phyloP scores from a whole-genome alignment of 2,113 vertebrate genomes.

The Podarcis cretensis region DNA sequence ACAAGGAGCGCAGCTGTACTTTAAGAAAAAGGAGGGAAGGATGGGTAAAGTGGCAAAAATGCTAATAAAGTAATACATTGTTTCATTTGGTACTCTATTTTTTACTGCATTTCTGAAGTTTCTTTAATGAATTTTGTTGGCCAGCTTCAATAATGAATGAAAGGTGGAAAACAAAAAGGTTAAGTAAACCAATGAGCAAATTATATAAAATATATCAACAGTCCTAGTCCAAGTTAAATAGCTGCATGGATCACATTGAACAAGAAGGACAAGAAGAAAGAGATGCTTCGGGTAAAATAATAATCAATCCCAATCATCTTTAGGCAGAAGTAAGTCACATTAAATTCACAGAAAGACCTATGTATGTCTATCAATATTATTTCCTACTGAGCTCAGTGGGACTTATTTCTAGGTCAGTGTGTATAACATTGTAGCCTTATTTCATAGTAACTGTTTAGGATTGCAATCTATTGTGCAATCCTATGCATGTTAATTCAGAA shows the following conservation, averaged over 20 bases:
- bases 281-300: conserved; percentile 31
- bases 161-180: background rate
- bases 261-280: background rate
- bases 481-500: too few relatives aligned
- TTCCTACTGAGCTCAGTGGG: background rate
- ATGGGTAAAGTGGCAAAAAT: background rate
- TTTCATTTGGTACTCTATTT: background rate
- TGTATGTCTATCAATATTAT: too few relatives aligned
- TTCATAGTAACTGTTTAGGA: background rate
- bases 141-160: background rate
- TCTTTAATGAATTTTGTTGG: background rate
- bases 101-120: background rate
- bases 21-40: conserved; percentile 10
- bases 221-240: conserved; percentile 2
- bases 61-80: background rate
- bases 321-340: too few relatives aligned
- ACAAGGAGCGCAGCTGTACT: background rate
- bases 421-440: too few relatives aligned
- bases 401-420: background rate
- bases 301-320: background rate
- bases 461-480: background rate
- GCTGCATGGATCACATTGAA: background rate
- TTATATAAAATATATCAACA: background rate
- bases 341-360: too few relatives aligned
- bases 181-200: background rate